Conservation (phyloP, 2,888 invertebrate species). For the Rhaphigaster nebulosa region DNA sequence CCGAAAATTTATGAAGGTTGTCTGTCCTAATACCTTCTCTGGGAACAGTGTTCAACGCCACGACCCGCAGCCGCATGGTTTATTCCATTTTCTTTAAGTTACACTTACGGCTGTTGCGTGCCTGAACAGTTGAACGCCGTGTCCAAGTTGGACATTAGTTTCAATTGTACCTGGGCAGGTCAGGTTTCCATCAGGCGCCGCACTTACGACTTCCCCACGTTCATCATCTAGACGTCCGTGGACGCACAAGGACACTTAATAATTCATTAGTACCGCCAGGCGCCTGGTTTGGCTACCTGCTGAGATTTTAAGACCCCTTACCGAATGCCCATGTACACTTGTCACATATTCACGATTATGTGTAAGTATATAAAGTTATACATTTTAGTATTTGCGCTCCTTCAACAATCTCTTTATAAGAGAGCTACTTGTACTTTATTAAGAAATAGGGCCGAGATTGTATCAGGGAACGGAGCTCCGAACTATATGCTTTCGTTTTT, state of each 20-base stretch:
- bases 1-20: not conserved
- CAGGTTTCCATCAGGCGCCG: not conserved
- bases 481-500: too few species aligned
- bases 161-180: not conserved
- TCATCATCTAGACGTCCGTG: constrained; percentile 3
- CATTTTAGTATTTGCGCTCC: not conserved
- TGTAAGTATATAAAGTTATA: not conserved
- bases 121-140: not conserved
- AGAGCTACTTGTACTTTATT: too few species aligned
- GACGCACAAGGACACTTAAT: not conserved
- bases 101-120: not conserved
- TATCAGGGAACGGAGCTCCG: too few species aligned
- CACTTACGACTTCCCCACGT: not conserved
- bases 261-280: constrained; percentile 12
- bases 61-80: not conserved
- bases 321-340: not conserved
- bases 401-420: not conserved
- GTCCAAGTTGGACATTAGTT: not conserved
- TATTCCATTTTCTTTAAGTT: not conserved
- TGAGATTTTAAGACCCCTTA: not conserved
- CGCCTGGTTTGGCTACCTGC: not conserved
- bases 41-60: not conserved
- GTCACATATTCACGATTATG: not conserved
- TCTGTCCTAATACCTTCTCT: not conserved
- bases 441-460: too few species aligned